Evolutionary conservation across 2,797 vertebrate species (phyloP), one percentile per base, ranked within the genome.

Genomic region (Melanotaenia trifasciata): DNA sequence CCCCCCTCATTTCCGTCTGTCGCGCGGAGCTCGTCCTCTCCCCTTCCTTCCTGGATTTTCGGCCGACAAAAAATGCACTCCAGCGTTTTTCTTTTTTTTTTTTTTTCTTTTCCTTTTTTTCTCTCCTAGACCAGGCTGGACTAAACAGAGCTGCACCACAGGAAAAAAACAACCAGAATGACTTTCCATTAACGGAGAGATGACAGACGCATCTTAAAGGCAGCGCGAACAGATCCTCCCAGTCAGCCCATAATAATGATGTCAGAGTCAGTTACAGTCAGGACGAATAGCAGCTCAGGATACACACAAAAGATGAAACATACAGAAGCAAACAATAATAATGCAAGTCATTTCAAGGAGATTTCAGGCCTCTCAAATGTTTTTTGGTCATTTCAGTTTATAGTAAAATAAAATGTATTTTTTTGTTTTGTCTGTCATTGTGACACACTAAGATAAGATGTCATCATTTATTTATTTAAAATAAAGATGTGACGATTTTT

Each of bases 121-220:
- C 12, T 16, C 35, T 24, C 35, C 20, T 51, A 4, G 45, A 33
- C 65, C 62, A 64, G 63, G 76, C 70, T 26, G 32, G 3, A 32
- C 60, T 64, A 80, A 80, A 22, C 70, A 56, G 60, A 71, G 71
- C 73, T 36, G 51, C 78, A 53, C 58, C 63, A 72, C 68, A 69
- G 67, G 71, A 80, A 80, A 76, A 54, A 81, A 81, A 74, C 73
- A 72, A 61, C 50, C 78, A 28, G 70, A 70, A 58, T 68, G 80
- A 76, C 74, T 87, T 80, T 78, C 70, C 73, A 84, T 90, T 84
- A 89, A 76, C 72, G 74, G 75, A 60, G 67, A 59, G 72, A 85
- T 81, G 81, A 82, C 76, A 72, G 79, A 89, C 90, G 89, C 73
- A 66, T 92, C 90, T 95, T 95, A 94, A 95, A 95, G 94, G 91